Base-by-base conservation (phyloP, 2,797 vertebrate species). In the Jordanella pulchra region DNA sequence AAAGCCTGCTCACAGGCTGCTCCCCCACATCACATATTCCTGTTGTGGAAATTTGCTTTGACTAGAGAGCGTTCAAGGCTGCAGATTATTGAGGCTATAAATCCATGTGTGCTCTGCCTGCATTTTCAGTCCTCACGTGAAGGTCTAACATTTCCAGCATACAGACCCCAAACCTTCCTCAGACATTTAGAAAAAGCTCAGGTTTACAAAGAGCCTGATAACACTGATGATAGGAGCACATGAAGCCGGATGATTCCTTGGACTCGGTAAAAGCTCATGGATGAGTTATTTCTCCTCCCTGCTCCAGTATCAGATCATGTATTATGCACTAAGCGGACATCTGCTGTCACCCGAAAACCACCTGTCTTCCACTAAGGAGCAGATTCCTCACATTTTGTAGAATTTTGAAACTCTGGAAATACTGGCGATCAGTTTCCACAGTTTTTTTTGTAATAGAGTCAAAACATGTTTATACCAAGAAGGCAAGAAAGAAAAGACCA, bases 251-350 rank as follows among this genome's bases (percentile, higher is more conserved):
- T 71, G 35, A 48, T 15, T 76, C 44, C 44, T 48, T 65, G 54
- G 65, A 80, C 67, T 72, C 39, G 1, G 30, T 75, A 69, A 76
- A 72, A 69, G 74, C 69, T 67, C 51, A 83, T 80, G 73, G 81
- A 87, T 89, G 75, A 84, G 87, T 91, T 76, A 88, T 89, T 90
- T 77, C 86, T 87, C 77, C 73, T 48, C 66, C 48, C 77, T 81
- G 76, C 91, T 93, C 92, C 85, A 75, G 86, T 92, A 87, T 92
- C 92, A 93, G 78, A 78, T 84, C 88, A 90, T 93, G 44, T 65
- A 89, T 93, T 88, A 94, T 93, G 88, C 83, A 93, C 13, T 3
- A 81, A 78, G 30, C 66, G 54, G 77, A 28, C 83, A 80, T 79
- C 86, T 87, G 84, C 83, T 84, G 69, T 75, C 72, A 73, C 83